phyloP scores from a whole-genome alignment of 2,888 invertebrate genomes.

The Rhaphigaster nebulosa region DNA sequence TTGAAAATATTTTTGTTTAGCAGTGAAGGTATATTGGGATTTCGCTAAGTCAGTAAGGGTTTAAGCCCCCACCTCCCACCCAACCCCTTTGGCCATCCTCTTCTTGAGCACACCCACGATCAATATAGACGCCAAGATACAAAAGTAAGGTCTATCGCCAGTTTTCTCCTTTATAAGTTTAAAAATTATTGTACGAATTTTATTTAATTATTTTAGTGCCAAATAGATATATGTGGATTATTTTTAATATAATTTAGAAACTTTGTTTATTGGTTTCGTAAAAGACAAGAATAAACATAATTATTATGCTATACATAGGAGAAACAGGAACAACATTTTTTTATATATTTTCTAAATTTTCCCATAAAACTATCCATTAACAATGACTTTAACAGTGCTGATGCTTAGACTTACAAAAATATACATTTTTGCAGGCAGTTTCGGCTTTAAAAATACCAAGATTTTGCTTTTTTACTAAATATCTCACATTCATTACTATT shows the following conservation, averaged over 20 bases:
- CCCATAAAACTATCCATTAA: no score
- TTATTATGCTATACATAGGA: no score
- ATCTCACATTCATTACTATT: no score
- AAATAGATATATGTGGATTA: not conserved
- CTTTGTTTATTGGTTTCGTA: no score
- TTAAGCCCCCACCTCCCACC: not conserved
- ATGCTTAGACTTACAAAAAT: no score
- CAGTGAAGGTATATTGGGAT: not conserved
- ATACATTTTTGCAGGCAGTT: no score
- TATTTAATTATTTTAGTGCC: not conserved
- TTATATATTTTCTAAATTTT: no score
- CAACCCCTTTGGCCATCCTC: not conserved
- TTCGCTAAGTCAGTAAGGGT: conserved; percentile 9
- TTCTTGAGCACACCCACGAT: conserved; percentile 23
- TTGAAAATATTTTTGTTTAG: not conserved
- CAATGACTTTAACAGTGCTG: no score
- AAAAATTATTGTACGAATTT: not conserved
- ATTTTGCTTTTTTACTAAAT: no score
- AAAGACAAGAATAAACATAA: no score
- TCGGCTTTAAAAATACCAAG: no score
- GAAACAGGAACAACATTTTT: no score
- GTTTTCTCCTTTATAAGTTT: not conserved
- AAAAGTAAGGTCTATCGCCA: not conserved
- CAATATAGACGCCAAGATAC: not conserved
- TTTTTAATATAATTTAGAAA: not conserved